A percentile compares a stretch with the other conserved stretches of the same genome.
phyloP scores from a whole-genome alignment of 1,140 invertebrate genomes.

The Drosophila parvula region DNA sequence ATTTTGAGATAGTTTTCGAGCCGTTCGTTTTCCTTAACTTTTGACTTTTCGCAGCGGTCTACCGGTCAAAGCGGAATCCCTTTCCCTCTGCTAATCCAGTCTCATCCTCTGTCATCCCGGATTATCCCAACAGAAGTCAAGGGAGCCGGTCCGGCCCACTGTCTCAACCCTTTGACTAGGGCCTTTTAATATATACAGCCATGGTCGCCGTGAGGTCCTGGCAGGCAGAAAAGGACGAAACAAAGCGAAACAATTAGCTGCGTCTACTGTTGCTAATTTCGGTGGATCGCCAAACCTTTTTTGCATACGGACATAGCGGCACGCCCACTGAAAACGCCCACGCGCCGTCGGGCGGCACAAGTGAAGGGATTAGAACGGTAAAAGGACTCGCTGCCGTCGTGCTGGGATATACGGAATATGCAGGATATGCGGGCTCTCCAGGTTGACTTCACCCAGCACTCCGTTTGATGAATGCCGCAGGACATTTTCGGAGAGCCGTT shows the following conservation, averaged over 20 bases:
- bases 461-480: slow-evolving; percentile 48
- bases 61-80: slow-evolving; percentile 3
- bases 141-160: slow-evolving; percentile 49
- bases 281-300: slow-evolving; percentile 45
- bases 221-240: slow-evolving; percentile 35
- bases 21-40: slow-evolving; percentile 21
- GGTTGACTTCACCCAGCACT: slow-evolving; percentile 5
- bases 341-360: slow-evolving; percentile 57
- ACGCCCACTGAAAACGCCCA: slow-evolving; percentile 64
- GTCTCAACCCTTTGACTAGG: slow-evolving; percentile 32
- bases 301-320: slow-evolving; percentile 49
- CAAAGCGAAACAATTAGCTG: slow-evolving; percentile 70
- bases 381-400: slow-evolving; percentile 38
- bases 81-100: slow-evolving; percentile 54
- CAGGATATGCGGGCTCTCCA: background rate
- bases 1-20: slow-evolving; percentile 8
- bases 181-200: slow-evolving; percentile 5
- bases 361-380: slow-evolving; percentile 59
- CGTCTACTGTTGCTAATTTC: slow-evolving; percentile 83
- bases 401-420: slow-evolving; percentile 37
- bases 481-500: slow-evolving; percentile 9
- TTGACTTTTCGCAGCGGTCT: slow-evolving; percentile 54
- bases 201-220: slow-evolving; percentile 1
- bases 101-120: slow-evolving; percentile 76
- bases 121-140: slow-evolving; percentile 80